These are phyloP conservation scores for Heptranchias perlo DNA, from an alignment of 2,113 vertebrate species.

Conservation along the genomic window DNA sequence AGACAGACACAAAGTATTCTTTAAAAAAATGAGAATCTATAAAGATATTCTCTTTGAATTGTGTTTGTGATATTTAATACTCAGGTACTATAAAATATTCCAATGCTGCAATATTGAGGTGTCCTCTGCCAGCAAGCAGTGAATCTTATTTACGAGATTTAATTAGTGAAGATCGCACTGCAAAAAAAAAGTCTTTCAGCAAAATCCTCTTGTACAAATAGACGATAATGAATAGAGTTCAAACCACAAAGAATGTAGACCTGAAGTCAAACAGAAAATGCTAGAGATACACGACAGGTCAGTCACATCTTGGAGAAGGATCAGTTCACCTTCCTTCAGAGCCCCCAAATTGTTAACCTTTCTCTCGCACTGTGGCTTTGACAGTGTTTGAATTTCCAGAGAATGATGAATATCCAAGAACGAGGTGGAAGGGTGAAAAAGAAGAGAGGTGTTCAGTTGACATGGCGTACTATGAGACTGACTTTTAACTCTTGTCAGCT, in stretches of 20 bases:
- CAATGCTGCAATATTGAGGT: too few relatives aligned
- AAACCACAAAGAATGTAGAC: not conserved
- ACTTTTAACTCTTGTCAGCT: not conserved
- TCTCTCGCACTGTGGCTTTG: not conserved
- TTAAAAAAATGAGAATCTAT: not conserved
- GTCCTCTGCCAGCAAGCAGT: not conserved
- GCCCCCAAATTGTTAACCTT: not conserved
- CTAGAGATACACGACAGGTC: too few relatives aligned
- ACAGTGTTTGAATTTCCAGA: not conserved
- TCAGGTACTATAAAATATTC: not conserved
- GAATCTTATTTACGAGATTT: not conserved
- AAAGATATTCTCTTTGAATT: not conserved
- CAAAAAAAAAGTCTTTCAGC: not conserved
- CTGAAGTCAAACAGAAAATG: not conserved
- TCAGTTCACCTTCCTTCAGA: not conserved
- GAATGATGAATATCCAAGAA: not conserved
- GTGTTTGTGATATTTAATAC: not conserved
- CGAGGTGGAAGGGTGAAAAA: not conserved
- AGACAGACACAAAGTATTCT: too few relatives aligned
- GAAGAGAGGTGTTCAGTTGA: not conserved
- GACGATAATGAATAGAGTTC: not conserved
- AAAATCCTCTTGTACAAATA: not conserved
- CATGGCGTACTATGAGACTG: not conserved
- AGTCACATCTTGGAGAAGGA: not conserved
- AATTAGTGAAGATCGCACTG: too few relatives aligned